Evolutionary conservation across 1,140 invertebrate species (phyloP), one percentile per base, ranked within the genome.

Genomic region (Adelges cooleyi): DNA sequence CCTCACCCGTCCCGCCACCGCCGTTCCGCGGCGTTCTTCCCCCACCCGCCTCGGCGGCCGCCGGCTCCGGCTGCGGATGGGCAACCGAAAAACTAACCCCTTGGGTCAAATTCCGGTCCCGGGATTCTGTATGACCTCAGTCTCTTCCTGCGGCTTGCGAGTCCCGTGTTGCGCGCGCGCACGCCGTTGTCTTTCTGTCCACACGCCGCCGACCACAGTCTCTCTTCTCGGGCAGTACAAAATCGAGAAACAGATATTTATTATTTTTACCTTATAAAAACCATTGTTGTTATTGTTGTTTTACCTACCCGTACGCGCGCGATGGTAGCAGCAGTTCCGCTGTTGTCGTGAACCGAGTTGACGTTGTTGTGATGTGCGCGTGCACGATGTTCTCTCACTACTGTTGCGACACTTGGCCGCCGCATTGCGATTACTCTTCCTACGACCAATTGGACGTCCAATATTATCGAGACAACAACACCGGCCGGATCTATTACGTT

Each of bases 61-160:
- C 46, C 20, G 51, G 49, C 49, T 40, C 36, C 65, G 27, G 38
- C 11, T 33, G 29, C 40, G 48, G 46, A 52, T 25, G 48, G 29
- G 49, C 51, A 42, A 66, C 65, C 49, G 51, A 66, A 66, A 66
- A 44, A 53, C 49, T 52, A 51, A 66, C 65, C 65, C 49, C 36
- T 53, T 49, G 49, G 44, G 56, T 67, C 52, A 42, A 65, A 49
- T 53, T 40, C 54, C 36, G 53, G 25, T 56, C 36, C 65, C 48
- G 23, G 29, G 46, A 51, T 53, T 66, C 65, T 66, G 46, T 25
- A 59, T 59, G 36, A 42, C 50, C 46, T 59, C 52, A 53, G 38
- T 54, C 42, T 44, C 52, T 36, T 56, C 51, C 48, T 22, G 40
- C 22, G 42, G 53, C 18, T 33, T 36, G 42, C 44, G 42, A 49